Base-by-base conservation (phyloP, 2,888 invertebrate genomes). In the Hymenopus coronatus region DNA sequence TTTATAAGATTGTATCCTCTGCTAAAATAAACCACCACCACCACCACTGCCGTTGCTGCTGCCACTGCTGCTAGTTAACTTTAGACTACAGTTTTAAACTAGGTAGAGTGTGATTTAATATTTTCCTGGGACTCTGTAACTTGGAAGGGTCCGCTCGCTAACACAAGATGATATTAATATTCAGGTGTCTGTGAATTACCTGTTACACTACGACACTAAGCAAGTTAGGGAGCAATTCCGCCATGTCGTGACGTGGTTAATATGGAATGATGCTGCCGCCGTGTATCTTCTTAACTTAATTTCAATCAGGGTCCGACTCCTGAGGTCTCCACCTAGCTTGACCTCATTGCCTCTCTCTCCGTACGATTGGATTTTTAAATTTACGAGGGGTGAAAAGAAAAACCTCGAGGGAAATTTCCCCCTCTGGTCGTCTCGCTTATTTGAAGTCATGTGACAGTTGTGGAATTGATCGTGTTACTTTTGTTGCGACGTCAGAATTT, bases 381-480 rank as follows among this genome's bases (percentile, higher is more conserved):
- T 87, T 82, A 87, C 30, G 87, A 33, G n/a, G 27, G 12, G 70
- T 86, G 82, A 82, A 83, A 40, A 85, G 82, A n/a, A 82, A 28
- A 82, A 85, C 83, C 88, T 87, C 89, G 27, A 87, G 89, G 89
- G 89, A 89, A 89, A 89, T 89, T 89, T 83, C 85, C 85, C 54
- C 54, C 54, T 70, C 82, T 28, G 85, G 85, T 85, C 85, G 85
- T 12, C 88, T 89, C 88, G 88, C 86, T 89, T 88, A 89, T 89
- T 88, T 83, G 85, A 88, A 89, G 88, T 89, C 89, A 89, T 89
- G 89, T 89, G 89, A 89, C 89, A 89, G 85, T 89, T 86, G 82
- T 40, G 54, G 70, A 89, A 89, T 89, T 89, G 89, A 89, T 89
- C 83, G 86, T 54, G 33, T 89, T 89, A 83, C 54, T 83, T 86